These are phyloP conservation scores for Sebastes glaucus DNA, from an alignment of 2,797 vertebrate species.

Conservation along the genomic window DNA sequence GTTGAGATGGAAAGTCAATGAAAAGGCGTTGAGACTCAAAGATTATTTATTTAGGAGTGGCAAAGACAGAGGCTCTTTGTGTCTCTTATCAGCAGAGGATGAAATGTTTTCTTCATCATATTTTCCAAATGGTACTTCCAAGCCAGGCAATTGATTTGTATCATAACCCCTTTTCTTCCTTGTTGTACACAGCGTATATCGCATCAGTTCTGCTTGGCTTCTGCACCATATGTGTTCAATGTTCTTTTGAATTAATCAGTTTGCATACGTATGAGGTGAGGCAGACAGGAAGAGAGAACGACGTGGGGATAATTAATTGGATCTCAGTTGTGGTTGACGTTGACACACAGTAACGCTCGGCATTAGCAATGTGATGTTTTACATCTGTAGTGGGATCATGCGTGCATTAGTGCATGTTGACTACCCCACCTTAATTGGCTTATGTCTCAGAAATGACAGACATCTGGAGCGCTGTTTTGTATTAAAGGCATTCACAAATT, in stretches of 20 bases:
- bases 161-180: conserved; percentile 7
- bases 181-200: neutral
- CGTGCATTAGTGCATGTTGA: conserved; percentile 44
- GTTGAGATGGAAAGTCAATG: conserved; percentile 43
- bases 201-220: conserved; percentile 27
- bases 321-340: conserved; percentile 31
- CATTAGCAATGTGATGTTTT: conserved; percentile 47
- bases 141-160: conserved; percentile 30
- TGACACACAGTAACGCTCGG: conserved; percentile 15
- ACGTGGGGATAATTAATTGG: conserved; percentile 48
- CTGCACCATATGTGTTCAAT: conserved; percentile 20
- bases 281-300: conserved; percentile 4
- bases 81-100: conserved; percentile 34
- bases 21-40: conserved; percentile 35
- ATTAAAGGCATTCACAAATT: conserved; percentile 37
- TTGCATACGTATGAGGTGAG: conserved; percentile 16
- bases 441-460: conserved; percentile 39
- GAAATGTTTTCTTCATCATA: conserved; percentile 11
- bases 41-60: neutral
- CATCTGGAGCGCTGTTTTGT: conserved; percentile 33
- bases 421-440: conserved; percentile 49
- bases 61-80: conserved; percentile 6
- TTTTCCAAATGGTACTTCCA: conserved; percentile 23
- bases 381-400: conserved; percentile 34
- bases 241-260: conserved; percentile 33